phyloP scores from a whole-genome alignment of 2,888 invertebrate species.

The Cancer borealis region DNA sequence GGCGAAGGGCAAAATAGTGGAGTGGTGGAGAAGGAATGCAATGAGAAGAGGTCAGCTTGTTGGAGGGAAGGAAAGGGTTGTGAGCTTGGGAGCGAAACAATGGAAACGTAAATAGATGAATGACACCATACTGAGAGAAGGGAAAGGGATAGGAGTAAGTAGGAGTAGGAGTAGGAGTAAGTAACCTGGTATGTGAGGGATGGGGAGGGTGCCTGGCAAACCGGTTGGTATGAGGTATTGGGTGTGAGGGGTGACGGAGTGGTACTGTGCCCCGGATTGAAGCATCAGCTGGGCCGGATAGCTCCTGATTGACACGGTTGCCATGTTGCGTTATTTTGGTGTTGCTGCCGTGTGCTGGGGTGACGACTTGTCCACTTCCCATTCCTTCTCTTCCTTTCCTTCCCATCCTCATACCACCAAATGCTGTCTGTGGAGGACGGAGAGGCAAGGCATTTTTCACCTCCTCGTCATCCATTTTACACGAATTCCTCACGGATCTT shows the following conservation, averaged over 20 bases:
- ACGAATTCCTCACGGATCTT: neutral
- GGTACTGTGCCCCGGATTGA: neutral
- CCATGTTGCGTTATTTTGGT: neutral
- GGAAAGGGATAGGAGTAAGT: neutral
- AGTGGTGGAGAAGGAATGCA: neutral
- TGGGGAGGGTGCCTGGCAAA: neutral
- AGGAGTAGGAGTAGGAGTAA: neutral
- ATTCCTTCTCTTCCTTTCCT: neutral
- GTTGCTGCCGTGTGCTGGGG: neutral
- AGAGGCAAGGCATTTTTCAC: neutral
- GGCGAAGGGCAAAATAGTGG: neutral
- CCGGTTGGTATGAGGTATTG: no score
- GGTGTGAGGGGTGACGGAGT: neutral
- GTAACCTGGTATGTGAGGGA: no score
- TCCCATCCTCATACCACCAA: neutral
- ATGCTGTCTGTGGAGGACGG: neutral
- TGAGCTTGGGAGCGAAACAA: neutral
- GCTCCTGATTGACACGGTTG: neutral
- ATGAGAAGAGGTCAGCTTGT: neutral
- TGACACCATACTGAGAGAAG: neutral
- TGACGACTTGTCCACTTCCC: conserved; percentile 1
- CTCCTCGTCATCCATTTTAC: neutral
- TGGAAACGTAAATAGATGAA: neutral
- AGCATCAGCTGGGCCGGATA: neutral
- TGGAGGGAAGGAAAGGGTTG: neutral